Base-by-base conservation (phyloP, 2,888 invertebrate genomes). In the Aquatica leii region DNA sequence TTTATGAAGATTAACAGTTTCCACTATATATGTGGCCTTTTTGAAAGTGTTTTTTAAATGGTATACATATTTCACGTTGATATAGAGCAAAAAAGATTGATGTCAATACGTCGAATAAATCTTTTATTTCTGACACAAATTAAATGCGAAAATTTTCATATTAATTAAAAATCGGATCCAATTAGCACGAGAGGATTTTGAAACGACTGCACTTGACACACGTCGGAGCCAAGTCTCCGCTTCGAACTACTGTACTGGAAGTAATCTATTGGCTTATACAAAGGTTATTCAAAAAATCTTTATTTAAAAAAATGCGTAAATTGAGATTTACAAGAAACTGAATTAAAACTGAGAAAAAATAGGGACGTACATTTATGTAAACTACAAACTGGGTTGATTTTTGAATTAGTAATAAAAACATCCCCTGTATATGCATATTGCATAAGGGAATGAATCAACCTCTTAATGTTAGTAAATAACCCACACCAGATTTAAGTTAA, bases 131-230 rank as follows among this genome's bases (percentile, higher is more conserved):
- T 62, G 59, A 68, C 65, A 71, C 65, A 71, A 73, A 74, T 75
- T 74, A 76, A 77, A 76, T 72, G 76, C 73, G 77, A 76, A 76
- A 78, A 81, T 80, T 80, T 81, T 81, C 79, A 79, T 80, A 80
- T 81, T 81, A 81, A 81, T 81, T 81, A 81, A 81, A 81, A 81
- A 81, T 79, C 79, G 78, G 76, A 81, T 81, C 81, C 81, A 81
- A 81, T 81, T 81, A 81, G 77, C 76, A 75, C 73, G 73, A 77
- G 76, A 76, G 77, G 77, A 75, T 77, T 77, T 76, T 76, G 76
- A 73, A 75, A 74, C 74, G 78, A 76, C 80, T 81, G 81, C 79
- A 80, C 80, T 80, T 81, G 81, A 81, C 81, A 78, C 76, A 80
- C 80, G 81, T 81, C 81, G 77, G 73, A 73, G 77, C 77, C 79